Conservation (phyloP, 1,140 invertebrate genomes). For the Vanessa tameamea region DNA sequence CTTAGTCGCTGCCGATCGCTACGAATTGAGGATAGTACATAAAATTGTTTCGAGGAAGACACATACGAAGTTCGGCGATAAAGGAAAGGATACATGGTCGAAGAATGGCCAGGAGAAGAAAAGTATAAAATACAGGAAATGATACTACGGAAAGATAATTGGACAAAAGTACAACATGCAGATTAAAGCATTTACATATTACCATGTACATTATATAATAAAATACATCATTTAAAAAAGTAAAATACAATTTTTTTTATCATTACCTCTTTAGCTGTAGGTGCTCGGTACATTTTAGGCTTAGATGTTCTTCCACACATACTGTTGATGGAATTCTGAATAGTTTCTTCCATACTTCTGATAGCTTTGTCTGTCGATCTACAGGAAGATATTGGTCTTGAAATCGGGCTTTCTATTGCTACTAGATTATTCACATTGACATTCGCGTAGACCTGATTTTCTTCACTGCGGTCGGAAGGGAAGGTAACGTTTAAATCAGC, state of each 20-base stretch:
- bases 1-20: constrained; percentile 83
- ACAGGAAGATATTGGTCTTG: constrained; percentile 14
- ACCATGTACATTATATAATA: too few species aligned
- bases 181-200: too few species aligned
- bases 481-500: constrained; percentile 77
- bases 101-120: too few species aligned
- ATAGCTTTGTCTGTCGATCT: constrained; percentile 47
- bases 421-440: constrained; percentile 16
- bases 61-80: too few species aligned
- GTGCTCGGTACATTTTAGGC: constrained; percentile 35
- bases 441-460: constrained; percentile 31
- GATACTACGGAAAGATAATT: too few species aligned
- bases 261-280: constrained; percentile 55
- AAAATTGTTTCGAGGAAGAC: constrained; percentile 46
- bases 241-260: too few species aligned
- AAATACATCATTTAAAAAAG: neutral
- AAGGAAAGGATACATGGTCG: too few species aligned
- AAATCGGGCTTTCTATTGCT: constrained; percentile 19
- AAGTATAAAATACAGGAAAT: too few species aligned
- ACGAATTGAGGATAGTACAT: constrained; percentile 50
- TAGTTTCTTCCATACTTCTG: constrained; percentile 50
- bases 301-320: constrained; percentile 33
- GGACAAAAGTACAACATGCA: too few species aligned
- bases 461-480: constrained; percentile 66
- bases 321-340: constrained; percentile 52